Base-by-base conservation (phyloP, 2,113 vertebrate genomes). In the Mastomys coucha region DNA sequence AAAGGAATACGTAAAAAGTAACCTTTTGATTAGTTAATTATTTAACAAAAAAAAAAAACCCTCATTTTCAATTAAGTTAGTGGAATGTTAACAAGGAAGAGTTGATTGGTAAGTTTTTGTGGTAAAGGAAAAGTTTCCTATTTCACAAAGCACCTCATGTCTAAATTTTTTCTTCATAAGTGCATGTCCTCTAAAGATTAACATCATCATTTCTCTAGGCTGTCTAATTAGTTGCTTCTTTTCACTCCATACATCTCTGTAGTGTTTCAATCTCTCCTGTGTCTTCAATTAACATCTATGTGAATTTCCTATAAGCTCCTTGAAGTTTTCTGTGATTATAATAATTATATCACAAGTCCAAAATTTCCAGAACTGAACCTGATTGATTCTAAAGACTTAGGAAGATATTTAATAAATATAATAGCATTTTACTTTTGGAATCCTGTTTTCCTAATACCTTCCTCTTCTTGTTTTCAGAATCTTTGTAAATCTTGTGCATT, bases 241-340 rank as follows among this genome's bases (percentile, higher is more conserved):
- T 88, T 36, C 12, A 81, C 8, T 87, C 2, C 45, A 0, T 39
- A 72, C 0, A 60, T 53, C 20, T 1, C 33, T 53, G 73, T 81
- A 86, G 16, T 90, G 45, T 81, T 84, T 94, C 36, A 65, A 16
- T 33, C 65, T 39, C 10, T 72, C 22, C 39, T 9, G 56, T 58
- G 13, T 20, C 26, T 91, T 77, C 76, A 39, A 19, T 69, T 77
- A 78, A n/a, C 69, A 36, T 75, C 19, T 75, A 1, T 6, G 22
- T 19, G 17, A 5, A 51, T 70, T 33, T 80, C 9, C 36, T 13
- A 24, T 45, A 65, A 86, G 7, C 7, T 67, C 88, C 28, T 65
- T 94, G 16, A 93, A 75, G 20, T 26, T 7, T 51, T 88, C 28
- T 58, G 49, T 93, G 58, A 58, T 53, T 51, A 82, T 86, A 53